Conservation (phyloP, 2,797 vertebrate species). For the Sebastolobus altivelis region DNA sequence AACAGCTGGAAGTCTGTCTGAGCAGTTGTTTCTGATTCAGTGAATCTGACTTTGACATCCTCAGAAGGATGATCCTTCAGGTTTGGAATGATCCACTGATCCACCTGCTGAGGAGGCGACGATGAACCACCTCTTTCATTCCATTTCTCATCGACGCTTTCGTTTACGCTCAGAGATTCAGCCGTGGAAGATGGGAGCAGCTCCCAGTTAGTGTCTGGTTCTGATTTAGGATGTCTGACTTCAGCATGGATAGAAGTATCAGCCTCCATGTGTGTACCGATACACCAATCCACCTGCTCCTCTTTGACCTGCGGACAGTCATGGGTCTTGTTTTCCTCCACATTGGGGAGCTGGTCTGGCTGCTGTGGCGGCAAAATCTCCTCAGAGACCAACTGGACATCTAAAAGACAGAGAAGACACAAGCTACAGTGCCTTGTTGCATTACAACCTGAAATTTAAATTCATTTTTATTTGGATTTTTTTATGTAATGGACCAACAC, state of each 20-base stretch:
- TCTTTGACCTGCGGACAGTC: constrained; percentile 33
- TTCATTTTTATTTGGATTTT: no score
- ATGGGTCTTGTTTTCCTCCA: constrained; percentile 5
- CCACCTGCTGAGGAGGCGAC: neutral
- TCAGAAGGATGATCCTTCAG: neutral
- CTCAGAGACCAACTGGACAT: neutral
- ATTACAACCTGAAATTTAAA: no score
- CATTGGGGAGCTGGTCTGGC: neutral
- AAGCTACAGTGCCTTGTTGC: no score
- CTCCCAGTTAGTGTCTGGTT: neutral
- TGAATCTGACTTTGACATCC: neutral
- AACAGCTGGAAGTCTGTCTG: neutral
- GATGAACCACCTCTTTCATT: neutral
- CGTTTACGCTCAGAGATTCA: neutral
- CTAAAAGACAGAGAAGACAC: constrained; percentile 16
- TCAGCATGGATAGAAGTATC: neutral
- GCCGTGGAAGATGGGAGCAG: neutral
- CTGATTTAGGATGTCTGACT: constrained; percentile 1
- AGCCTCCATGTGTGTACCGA: constrained; percentile 22
- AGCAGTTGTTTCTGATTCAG: neutral
- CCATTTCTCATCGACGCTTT: neutral
- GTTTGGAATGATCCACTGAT: neutral
- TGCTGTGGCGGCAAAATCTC: neutral
- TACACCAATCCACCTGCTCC: constrained; percentile 40
- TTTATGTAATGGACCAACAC: no score